Percentiles rank a stretch among this genome's conserved stretches.
Evolutionary conservation across 2,797 vertebrate species (phyloP).

Genomic region (Alectoris magna): DNA sequence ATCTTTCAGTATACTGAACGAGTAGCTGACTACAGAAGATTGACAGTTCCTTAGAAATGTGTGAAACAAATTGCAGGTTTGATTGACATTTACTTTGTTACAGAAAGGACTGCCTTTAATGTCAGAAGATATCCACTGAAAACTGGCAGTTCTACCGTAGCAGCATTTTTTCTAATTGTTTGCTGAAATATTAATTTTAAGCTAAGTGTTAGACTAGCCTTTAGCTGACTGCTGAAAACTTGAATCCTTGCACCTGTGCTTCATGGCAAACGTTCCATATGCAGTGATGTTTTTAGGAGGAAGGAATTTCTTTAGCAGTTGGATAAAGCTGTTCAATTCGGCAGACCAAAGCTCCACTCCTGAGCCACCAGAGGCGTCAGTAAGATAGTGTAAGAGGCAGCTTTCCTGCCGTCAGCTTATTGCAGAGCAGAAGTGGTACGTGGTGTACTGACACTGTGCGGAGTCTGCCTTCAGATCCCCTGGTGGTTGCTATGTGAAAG

Average conservation of each 20-base stretch:
- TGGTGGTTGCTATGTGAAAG: constrained; percentile 9
- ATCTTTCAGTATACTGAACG: neutral
- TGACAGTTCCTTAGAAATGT: neutral
- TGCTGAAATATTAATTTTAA: neutral
- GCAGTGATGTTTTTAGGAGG: neutral
- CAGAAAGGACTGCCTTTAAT: neutral
- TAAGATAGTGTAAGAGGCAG: neutral
- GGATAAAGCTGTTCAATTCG: neutral
- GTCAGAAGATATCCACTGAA: neutral
- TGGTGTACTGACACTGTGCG: neutral
- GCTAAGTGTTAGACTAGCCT: neutral
- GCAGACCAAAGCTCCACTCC: neutral
- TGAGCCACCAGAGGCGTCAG: neutral
- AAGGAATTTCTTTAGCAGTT: neutral
- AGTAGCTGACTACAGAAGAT: neutral
- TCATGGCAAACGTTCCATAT: neutral
- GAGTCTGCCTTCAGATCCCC: neutral
- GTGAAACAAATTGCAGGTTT: neutral
- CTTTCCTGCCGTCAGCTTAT: neutral
- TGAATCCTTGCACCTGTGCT: neutral
- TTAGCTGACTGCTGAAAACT: neutral
- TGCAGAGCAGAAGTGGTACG: neutral
- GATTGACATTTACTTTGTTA: neutral
- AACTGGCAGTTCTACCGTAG: neutral
- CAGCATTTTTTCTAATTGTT: neutral